Evolutionary conservation across 2,888 invertebrate genomes (phyloP).

Genomic region (Vannuccia rotundouncinata): DNA sequence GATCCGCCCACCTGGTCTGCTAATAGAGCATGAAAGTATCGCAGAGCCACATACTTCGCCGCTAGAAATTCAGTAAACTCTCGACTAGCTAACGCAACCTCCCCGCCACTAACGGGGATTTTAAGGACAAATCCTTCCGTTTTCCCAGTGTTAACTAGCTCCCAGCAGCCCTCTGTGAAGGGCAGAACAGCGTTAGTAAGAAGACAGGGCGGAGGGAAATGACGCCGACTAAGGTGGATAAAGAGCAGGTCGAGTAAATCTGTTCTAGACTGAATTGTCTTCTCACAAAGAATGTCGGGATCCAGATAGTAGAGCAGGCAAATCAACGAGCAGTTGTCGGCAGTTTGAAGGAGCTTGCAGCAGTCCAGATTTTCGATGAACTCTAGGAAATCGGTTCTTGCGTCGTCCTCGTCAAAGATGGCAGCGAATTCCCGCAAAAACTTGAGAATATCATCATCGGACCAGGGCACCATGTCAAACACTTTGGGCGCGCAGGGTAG

Average conservation of each 20-base stretch:
- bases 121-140: background rate
- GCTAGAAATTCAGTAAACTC: slow-evolving; percentile 15
- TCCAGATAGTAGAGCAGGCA: slow-evolving; percentile 1
- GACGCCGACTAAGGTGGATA: background rate
- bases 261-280: background rate
- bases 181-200: background rate
- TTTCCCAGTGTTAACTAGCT: background rate
- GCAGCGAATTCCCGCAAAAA: background rate
- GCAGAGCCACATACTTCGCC: slow-evolving; percentile 1
- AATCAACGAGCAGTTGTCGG: background rate
- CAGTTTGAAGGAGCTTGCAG: background rate
- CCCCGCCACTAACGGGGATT: background rate
- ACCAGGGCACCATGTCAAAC: slow-evolving; percentile 22
- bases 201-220: background rate
- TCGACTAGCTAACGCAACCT: background rate
- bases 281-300: background rate
- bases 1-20: background rate
- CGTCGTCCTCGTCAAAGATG: background rate
- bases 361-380: background rate
- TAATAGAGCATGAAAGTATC: background rate
- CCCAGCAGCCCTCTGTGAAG: background rate
- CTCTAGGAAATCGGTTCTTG: background rate
- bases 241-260: background rate
- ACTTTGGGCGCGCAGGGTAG: background rate
- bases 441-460: slow-evolving; percentile 1